Percentiles rank a stretch among this genome's conserved stretches.
Conservation (phyloP, 1,140 invertebrate species). For the Theocolax elegans region DNA sequence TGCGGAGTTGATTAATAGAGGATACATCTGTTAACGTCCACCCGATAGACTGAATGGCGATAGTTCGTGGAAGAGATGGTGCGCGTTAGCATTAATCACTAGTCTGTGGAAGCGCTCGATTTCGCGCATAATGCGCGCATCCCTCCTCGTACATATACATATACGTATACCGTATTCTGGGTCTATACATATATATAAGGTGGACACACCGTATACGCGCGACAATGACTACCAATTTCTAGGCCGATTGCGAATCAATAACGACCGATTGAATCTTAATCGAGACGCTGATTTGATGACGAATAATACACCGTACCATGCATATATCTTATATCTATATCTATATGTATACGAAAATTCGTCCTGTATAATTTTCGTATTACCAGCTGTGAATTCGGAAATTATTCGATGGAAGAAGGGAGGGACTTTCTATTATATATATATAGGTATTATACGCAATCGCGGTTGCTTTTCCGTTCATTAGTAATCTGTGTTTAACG, state of each 20-base stretch:
- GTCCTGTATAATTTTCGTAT: conserved; percentile 8
- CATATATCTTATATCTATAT: too few relatives aligned
- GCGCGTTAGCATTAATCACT: conserved; percentile 64
- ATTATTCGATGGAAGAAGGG: not conserved
- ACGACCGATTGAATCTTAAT: conserved; percentile 41
- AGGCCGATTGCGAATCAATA: conserved; percentile 35
- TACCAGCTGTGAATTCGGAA: not conserved
- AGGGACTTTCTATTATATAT: too few relatives aligned
- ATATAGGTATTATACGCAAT: too few relatives aligned
- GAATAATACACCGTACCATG: not conserved
- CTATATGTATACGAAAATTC: too few relatives aligned
- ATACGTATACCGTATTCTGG: not conserved
- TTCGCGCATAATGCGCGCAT: conserved; percentile 53
- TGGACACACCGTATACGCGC: conserved; percentile 43
- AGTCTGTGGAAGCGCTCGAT: conserved; percentile 43
- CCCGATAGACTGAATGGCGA: conserved; percentile 60
- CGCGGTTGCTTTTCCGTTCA: not conserved
- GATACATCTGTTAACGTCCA: conserved; percentile 65
- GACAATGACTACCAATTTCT: conserved; percentile 39
- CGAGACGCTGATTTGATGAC: conserved; percentile 30
- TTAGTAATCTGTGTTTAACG: conserved; percentile 17
- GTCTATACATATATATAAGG: too few relatives aligned
- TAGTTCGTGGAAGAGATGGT: conserved; percentile 59
- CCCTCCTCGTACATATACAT: too few relatives aligned
- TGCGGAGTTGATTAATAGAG: conserved; percentile 65